phyloP scores from a whole-genome alignment of 53 echinoderm and acorn worm genomes.

The Pentamera pediparva region DNA sequence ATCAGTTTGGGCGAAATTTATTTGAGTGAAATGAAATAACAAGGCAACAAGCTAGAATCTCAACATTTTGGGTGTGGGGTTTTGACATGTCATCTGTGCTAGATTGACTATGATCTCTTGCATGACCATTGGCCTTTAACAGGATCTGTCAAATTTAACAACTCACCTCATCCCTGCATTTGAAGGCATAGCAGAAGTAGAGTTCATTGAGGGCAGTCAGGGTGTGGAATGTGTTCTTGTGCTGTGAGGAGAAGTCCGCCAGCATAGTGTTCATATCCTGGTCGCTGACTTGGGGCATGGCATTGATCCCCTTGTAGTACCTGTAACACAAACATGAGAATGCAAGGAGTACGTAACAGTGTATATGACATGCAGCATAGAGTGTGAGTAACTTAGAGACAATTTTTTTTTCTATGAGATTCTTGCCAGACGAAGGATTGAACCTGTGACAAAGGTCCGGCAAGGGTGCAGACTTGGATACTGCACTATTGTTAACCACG shows the following conservation, averaged over 20 bases:
- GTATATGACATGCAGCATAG: background rate
- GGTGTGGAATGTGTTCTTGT: slow-evolving; percentile 79
- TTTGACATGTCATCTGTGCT: no score
- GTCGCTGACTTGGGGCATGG: slow-evolving; percentile 74
- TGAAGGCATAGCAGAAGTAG: slow-evolving; percentile 85
- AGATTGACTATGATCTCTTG: no score
- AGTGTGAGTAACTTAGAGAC: no score
- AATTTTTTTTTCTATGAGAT: no score
- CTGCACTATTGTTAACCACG: no score
- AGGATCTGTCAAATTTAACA: background rate
- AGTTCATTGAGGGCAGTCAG: slow-evolving; percentile 90
- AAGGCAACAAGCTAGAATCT: no score
- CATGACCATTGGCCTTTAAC: background rate
- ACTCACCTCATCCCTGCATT: slow-evolving; percentile 77
- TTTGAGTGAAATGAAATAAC: background rate
- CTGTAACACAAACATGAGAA: slow-evolving; percentile 21
- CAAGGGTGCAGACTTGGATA: no score
- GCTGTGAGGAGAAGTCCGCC: slow-evolving; percentile 70
- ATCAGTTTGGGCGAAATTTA: background rate
- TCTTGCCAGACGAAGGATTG: no score
- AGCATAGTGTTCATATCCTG: slow-evolving; percentile 95
- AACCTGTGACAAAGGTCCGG: no score
- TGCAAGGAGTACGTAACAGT: background rate
- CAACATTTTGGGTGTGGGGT: no score
- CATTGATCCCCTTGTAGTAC: slow-evolving; percentile 67